These are phyloP conservation scores for Riptortus pedestris DNA, from an alignment of 1,140 invertebrate genomes.

Conservation along the genomic window DNA sequence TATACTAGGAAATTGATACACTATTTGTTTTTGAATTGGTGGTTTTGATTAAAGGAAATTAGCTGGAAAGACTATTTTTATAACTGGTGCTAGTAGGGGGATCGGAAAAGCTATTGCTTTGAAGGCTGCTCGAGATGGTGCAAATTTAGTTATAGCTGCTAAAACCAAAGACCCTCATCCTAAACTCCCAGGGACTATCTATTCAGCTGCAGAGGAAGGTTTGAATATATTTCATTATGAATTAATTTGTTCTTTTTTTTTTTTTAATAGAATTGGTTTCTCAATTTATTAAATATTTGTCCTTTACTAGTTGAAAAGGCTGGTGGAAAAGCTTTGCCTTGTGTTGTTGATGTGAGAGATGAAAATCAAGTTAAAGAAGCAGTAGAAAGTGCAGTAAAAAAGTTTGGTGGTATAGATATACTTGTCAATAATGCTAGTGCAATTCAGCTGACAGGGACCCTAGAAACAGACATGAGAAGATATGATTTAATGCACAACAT, in stretches of 20 bases:
- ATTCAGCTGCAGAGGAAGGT: slow-evolving; percentile 92
- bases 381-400: slow-evolving; percentile 74
- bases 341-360: slow-evolving; percentile 86
- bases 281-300: not conserved
- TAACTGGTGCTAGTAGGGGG: slow-evolving; percentile 92
- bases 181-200: slow-evolving; percentile 96
- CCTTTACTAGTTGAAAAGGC: slow-evolving; percentile 67
- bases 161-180: slow-evolving; percentile 95
- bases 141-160: slow-evolving; percentile 88
- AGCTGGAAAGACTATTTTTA: slow-evolving; percentile 83
- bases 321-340: slow-evolving; percentile 84
- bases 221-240: slow-evolving; percentile 35
- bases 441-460: slow-evolving; percentile 80
- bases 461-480: slow-evolving; percentile 85
- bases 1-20: not conserved
- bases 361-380: slow-evolving; percentile 72
- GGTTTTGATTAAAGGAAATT: too few species aligned
- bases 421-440: slow-evolving; percentile 94
- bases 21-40: slow-evolving; percentile 9
- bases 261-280: not conserved
- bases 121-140: slow-evolving; percentile 86
- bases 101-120: slow-evolving; percentile 95
- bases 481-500: slow-evolving; percentile 91
- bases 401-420: slow-evolving; percentile 95
- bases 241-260: not conserved